These are phyloP conservation scores for Physella acuta DNA, from an alignment of 1,140 invertebrate genomes.

Conservation along the genomic window DNA sequence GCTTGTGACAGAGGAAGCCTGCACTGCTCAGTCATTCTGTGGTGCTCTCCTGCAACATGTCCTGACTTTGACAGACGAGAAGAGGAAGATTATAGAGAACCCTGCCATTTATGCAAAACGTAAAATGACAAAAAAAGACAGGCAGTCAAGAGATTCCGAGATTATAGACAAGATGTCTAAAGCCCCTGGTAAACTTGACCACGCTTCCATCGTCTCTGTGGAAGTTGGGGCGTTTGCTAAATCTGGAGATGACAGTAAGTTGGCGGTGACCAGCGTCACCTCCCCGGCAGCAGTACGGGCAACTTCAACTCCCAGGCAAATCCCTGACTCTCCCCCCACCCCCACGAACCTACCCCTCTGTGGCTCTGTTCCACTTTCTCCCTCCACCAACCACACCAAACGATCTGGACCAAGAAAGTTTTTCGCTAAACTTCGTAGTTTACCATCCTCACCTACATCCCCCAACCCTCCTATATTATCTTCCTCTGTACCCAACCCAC, in stretches of 20 bases:
- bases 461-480: conserved; percentile 24
- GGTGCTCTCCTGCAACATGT: conserved; percentile 59
- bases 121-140: conserved; percentile 51
- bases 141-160: conserved; percentile 51
- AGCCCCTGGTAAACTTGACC: conserved; percentile 90
- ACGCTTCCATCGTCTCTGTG: conserved; percentile 84
- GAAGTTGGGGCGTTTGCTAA: conserved; percentile 64
- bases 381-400: conserved; percentile 20
- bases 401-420: conserved; percentile 36
- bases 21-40: conserved; percentile 59
- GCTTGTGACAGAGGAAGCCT: conserved; percentile 52
- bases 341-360: conserved; percentile 25
- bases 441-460: conserved; percentile 28
- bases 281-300: conserved; percentile 5
- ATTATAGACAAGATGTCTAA: conserved; percentile 57
- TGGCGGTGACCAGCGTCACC: background rate
- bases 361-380: conserved; percentile 24
- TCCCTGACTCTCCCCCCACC: conserved; percentile 21
- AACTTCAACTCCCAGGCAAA: background rate
- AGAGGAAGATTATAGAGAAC: conserved; percentile 58
- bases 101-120: conserved; percentile 51
- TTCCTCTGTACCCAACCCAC: conserved; percentile 17
- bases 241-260: conserved; percentile 16
- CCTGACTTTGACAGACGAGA: conserved; percentile 53
- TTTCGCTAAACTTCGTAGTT: conserved; percentile 33